Evolutionary conservation across 2,113 vertebrate genomes (phyloP).

Genomic region (Sigmodon hispidus): DNA sequence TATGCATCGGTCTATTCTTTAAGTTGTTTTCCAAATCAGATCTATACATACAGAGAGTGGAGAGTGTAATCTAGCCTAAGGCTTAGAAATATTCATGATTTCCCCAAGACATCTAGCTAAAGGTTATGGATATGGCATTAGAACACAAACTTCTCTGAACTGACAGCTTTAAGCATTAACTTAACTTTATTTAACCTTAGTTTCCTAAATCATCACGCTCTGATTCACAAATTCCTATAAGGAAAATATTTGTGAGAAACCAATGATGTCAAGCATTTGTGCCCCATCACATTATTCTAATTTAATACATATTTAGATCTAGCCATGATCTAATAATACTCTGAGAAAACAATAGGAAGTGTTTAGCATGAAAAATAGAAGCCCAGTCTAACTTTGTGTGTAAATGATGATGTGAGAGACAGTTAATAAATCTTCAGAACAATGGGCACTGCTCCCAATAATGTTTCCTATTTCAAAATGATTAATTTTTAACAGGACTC

Average conservation of each 20-base stretch:
- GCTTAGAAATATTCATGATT: not conserved
- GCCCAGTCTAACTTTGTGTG: not conserved
- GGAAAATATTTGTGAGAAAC: not conserved
- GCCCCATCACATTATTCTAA: conserved; percentile 45
- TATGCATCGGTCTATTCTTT: not conserved
- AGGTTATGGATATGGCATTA: not conserved
- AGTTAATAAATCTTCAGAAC: conserved; percentile 71
- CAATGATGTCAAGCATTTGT: conserved; percentile 32
- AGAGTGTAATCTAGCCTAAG: not conserved
- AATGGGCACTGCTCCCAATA: conserved; percentile 50
- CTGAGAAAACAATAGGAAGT: conserved; percentile 45
- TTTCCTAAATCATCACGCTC: not conserved
- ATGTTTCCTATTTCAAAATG: conserved; percentile 67
- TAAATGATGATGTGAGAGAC: conserved; percentile 55
- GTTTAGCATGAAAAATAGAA: conserved; percentile 59
- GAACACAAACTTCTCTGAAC: not conserved
- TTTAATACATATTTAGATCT: conserved; percentile 2
- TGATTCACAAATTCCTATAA: conserved; percentile 5
- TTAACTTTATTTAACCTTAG: not conserved
- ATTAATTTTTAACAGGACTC: conserved; percentile 71
- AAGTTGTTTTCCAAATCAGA: not conserved
- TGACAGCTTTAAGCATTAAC: not conserved
- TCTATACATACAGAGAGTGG: not conserved
- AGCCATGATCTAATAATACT: conserved; percentile 43
- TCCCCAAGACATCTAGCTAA: not conserved